Evolutionary conservation across 2,888 invertebrate genomes (phyloP).

Genomic region (Callyntrura sp.): DNA sequence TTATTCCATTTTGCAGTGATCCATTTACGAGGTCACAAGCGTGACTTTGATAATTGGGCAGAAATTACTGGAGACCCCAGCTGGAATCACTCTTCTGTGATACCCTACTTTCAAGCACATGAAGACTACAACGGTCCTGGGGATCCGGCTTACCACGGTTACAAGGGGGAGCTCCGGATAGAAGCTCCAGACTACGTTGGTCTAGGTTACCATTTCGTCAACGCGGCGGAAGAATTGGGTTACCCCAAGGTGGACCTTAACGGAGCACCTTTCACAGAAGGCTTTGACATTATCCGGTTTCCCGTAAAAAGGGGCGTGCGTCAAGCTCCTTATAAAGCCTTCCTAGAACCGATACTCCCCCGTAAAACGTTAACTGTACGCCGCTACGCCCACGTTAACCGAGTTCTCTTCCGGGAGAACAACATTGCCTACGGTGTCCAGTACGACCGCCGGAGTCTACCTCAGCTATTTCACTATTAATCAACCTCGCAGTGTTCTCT

Average conservation of each 20-base stretch:
- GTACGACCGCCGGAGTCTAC: conserved; percentile 72
- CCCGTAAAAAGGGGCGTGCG: conserved; percentile 78
- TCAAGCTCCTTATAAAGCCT: conserved; percentile 80
- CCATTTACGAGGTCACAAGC: conserved; percentile 35
- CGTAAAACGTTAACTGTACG: conserved; percentile 16
- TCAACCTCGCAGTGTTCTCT: conserved; percentile 54
- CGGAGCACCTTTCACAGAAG: conserved; percentile 76
- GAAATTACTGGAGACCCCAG: conserved; percentile 59
- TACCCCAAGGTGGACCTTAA: conserved; percentile 80
- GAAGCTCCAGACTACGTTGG: conserved; percentile 61
- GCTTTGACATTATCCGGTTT: conserved; percentile 75
- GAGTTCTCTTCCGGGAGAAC: conserved; percentile 53
- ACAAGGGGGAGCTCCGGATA: conserved; percentile 55
- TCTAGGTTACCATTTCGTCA: conserved; percentile 11
- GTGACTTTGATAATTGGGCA: conserved; percentile 70
- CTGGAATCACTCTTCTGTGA: conserved; percentile 66
- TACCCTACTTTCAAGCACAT: conserved; percentile 64
- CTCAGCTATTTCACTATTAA: conserved; percentile 72
- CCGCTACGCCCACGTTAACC: conserved; percentile 67
- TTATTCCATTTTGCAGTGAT: conserved; percentile 42
- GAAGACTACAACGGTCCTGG: conserved; percentile 69
- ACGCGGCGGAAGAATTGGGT: conserved; percentile 42
- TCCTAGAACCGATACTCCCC: conserved; percentile 65
- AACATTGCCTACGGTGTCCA: conserved; percentile 61
- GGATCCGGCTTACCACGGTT: conserved; percentile 57